Conservation (phyloP, 2,888 invertebrate species). For the Heliconius erato region DNA sequence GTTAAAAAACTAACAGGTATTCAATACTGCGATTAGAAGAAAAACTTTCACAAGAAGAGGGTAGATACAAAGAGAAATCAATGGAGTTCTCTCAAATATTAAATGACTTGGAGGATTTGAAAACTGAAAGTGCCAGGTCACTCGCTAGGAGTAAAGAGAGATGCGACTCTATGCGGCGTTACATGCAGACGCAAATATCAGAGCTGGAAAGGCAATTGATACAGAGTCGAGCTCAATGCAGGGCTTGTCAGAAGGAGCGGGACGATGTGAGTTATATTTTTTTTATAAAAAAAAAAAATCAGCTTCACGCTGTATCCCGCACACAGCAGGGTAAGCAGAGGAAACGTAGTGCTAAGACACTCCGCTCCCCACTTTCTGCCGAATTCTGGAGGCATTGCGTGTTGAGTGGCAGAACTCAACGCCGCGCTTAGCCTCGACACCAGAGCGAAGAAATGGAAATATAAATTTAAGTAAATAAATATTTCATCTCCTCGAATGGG, state of each 20-base stretch:
- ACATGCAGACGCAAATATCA: constrained; percentile 73
- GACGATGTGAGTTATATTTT: constrained; percentile 65
- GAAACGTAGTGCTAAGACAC: no score
- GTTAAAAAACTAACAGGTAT: constrained; percentile 57
- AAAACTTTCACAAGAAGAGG: constrained; percentile 67
- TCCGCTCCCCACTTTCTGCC: no score
- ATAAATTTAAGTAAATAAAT: no score
- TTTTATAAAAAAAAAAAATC: no score
- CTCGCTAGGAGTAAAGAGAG: constrained; percentile 68
- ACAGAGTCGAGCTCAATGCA: constrained; percentile 73
- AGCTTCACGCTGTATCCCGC: no score
- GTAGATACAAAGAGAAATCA: constrained; percentile 66
- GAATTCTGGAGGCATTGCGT: no score
- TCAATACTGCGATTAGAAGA: constrained; percentile 68
- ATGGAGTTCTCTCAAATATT: constrained; percentile 63
- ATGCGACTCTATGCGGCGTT: constrained; percentile 69
- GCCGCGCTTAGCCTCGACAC: no score
- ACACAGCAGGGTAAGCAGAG: no score
- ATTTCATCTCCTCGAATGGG: no score
- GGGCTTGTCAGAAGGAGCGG: constrained; percentile 74
- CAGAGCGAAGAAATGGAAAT: no score
- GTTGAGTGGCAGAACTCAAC: no score
- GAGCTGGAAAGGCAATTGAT: constrained; percentile 76
- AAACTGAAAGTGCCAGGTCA: constrained; percentile 64
- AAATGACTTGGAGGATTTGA: constrained; percentile 70